Base-by-base conservation (phyloP, 2,113 vertebrate genomes). In the Cettia cetti region DNA sequence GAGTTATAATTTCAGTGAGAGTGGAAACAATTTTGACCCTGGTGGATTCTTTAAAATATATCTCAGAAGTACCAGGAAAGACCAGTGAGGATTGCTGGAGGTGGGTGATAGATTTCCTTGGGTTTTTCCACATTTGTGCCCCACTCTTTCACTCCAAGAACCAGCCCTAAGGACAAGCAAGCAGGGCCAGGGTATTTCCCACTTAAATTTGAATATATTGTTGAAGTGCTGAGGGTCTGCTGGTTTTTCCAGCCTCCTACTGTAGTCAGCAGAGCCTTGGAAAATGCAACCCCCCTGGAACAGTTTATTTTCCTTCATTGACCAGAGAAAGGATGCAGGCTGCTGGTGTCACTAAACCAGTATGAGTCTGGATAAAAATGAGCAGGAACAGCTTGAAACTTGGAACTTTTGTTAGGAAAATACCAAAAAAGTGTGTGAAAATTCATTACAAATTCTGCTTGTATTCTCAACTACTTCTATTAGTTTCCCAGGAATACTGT, bases 401-500 rank as follows among this genome's bases (percentile, higher is more conserved):
- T 93, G 79, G 61, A 83, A 77, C 8, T 66, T 91, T 35, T n/a
- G 8, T 31, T 64, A 19, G n/a, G 20, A 78, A 93, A 84, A 80
- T 83, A 78, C 37, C 86, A 17, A 7, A 77, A 81, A 94, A 31
- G 33, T 70, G 70, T 60, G 53, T 79, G n/a, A 63, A 93, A 80
- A 83, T 70, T 83, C 76, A 83, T 94, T 86, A 75, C 33, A 65
- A 93, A 95, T 95, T 96, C 94, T 86, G 68, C 63, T 86, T 33
- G 1, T 96, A 59, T 93, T 86, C 82, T 93, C 71, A 86, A 60
- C 68, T 82, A 68, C 82, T 81, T 93, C 79, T 94, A 90, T 83
- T 94, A 88, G 79, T 66, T 95, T 86, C 92, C 45, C 76, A 96
- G 92, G 93, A 94, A 93, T 90, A 92, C 28, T 86, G 65, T 64